Percentiles rank a stretch among this genome's conserved stretches.
These are phyloP conservation scores for Ciconia stormi DNA, from an alignment of 2,113 vertebrate species.

Conservation along the genomic window DNA sequence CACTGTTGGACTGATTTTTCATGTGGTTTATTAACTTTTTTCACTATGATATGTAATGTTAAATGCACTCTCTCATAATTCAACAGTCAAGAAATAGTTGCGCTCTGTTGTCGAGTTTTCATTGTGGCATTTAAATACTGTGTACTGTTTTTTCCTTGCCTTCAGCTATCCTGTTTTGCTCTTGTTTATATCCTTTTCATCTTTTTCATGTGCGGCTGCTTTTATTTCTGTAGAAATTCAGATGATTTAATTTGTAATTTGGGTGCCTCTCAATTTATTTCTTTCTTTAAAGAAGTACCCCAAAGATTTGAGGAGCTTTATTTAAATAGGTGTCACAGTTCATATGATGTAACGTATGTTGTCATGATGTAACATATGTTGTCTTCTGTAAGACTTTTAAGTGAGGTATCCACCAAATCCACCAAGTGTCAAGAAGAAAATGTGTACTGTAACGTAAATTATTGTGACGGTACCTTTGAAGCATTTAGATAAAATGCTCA, in stretches of 20 bases:
- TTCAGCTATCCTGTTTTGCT: neutral
- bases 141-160: neutral
- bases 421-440: neutral
- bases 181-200: neutral
- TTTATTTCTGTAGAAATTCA: conserved; percentile 4
- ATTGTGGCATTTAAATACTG: neutral
- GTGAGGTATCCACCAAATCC: neutral
- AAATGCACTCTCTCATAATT: neutral
- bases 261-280: neutral
- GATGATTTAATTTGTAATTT: conserved; percentile 9
- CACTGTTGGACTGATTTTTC: neutral
- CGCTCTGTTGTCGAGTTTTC: neutral
- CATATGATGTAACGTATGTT: neutral
- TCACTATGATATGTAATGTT: neutral
- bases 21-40: neutral
- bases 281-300: neutral
- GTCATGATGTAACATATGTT: neutral
- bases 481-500: neutral
- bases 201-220: neutral
- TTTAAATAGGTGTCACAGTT: neutral
- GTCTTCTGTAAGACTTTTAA: neutral
- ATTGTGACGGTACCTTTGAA: neutral
- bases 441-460: neutral
- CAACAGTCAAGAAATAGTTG: neutral
- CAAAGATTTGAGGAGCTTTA: neutral